These are phyloP conservation scores for Drosophila pseudoobscura DNA, from an alignment of 1,140 invertebrate species.

Conservation along the genomic window DNA sequence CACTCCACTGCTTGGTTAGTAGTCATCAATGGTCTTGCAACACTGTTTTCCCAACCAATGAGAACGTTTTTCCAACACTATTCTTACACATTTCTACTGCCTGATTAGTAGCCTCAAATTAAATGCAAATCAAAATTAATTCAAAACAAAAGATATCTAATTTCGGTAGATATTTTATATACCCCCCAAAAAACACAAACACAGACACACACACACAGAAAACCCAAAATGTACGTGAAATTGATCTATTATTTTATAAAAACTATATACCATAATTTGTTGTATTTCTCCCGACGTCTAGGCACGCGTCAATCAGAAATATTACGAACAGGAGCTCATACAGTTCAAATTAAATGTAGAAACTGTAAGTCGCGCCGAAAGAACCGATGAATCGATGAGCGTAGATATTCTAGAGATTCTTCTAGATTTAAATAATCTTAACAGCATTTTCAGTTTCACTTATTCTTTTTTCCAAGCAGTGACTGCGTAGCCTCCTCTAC, in stretches of 20 bases:
- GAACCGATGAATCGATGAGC: slow-evolving; percentile 15
- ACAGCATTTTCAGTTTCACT: slow-evolving; percentile 64
- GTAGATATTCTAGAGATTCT: slow-evolving; percentile 25
- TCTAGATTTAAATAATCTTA: slow-evolving; percentile 43
- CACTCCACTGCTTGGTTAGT: too few species aligned
- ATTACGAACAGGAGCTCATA: slow-evolving; percentile 81
- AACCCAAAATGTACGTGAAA: slow-evolving; percentile 38
- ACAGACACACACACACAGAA: slow-evolving; percentile 30
- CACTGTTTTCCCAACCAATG: too few species aligned
- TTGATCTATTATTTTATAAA: slow-evolving; percentile 54
- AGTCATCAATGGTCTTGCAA: too few species aligned
- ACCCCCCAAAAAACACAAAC: slow-evolving; percentile 24
- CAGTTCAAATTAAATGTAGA: slow-evolving; percentile 81
- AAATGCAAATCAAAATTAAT: slow-evolving; percentile 29
- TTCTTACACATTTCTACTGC: slow-evolving; percentile 14
- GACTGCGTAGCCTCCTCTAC: slow-evolving; percentile 69
- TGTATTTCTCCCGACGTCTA: slow-evolving; percentile 76
- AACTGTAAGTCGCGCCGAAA: slow-evolving; percentile 75
- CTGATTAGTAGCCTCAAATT: slow-evolving; percentile 18
- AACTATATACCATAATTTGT: slow-evolving; percentile 53
- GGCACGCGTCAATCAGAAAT: slow-evolving; percentile 82
- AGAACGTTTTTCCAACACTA: slow-evolving; percentile 13
- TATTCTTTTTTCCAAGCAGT: slow-evolving; percentile 38
- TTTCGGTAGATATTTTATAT: slow-evolving; percentile 78
- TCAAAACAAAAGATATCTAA: slow-evolving; percentile 43